Evolutionary conservation across 1,140 invertebrate species (phyloP), one percentile per base, ranked within the genome.

Genomic region (Drosophila lini): DNA sequence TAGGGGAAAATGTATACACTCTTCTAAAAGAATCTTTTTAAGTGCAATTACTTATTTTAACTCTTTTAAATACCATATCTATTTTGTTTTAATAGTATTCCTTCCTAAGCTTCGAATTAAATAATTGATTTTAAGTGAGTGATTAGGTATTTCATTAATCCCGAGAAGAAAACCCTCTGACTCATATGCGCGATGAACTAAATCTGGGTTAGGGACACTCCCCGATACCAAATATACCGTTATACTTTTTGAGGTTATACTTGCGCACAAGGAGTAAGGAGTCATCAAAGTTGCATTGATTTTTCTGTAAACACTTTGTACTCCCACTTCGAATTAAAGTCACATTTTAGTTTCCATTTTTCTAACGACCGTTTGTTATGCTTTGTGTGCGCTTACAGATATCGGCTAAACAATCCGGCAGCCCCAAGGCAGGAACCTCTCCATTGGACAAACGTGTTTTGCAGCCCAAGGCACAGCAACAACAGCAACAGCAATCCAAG

Each of bases 391-490:
- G n/a, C 34, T 80, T 81, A 52, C 73, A 92, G 91, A 92, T 92
- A 88, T 91, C 88, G 57, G 91, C 84, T 38, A 92, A 92, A 75
- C 92, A 91, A 78, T 77, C 75, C 47, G 90, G 86, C 61, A 90
- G 85, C 50, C 88, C 85, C 25, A 91, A 91, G 81, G 76, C 85
- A 65, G 70, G 76, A 69, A 81, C 83, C 34, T 88, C 85, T 50
- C 92, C 91, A 78, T 86, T 88, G 68, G 93, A 93, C 68, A 93
- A 93, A 81, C 88, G 92, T 65, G 91, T 93, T 53, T 81, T 93
- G 63, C 93, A 93, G 75, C 91, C 93, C 47, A 93, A 93, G 79
- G 80, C 93, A 76, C 92, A 90, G 50, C 79, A 83, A 38, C 82
- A 85, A 56, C 74, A 80, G 22, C 64, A 80, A 44, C 31, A 74